These are phyloP conservation scores for Pangasius mekongensis DNA, from an alignment of 2,797 vertebrate genomes.

Conservation along the genomic window DNA sequence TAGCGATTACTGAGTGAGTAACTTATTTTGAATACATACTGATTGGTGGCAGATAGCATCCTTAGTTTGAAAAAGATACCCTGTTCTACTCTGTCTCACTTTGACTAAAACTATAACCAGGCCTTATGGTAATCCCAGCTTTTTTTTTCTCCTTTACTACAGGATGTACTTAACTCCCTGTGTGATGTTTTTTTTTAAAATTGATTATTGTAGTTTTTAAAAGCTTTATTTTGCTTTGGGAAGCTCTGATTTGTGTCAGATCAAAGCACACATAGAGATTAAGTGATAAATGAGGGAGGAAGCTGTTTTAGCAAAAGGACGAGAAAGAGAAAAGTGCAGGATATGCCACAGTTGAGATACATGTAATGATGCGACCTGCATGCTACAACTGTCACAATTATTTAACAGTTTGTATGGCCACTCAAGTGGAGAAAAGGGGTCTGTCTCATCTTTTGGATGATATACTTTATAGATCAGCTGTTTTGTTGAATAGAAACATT, in stretches of 20 bases:
- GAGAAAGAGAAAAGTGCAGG: constrained; percentile 31
- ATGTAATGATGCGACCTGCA: constrained; percentile 22
- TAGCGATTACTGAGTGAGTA: not conserved
- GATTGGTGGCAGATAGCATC: not conserved
- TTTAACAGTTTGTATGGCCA: constrained; percentile 44
- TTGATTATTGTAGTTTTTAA: constrained; percentile 17
- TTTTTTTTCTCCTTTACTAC: not conserved
- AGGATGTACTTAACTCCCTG: constrained; percentile 3
- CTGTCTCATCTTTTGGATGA: not conserved
- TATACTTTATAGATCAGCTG: not conserved
- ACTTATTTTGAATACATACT: not conserved
- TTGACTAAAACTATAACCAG: not conserved
- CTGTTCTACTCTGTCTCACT: not conserved
- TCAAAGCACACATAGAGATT: constrained; percentile 35
- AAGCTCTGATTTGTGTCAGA: constrained; percentile 19
- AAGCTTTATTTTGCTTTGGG: constrained; percentile 28
- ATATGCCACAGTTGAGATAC: constrained; percentile 42
- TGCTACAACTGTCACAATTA: constrained; percentile 28
- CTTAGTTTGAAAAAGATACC: not conserved
- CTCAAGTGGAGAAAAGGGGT: constrained; percentile 1
- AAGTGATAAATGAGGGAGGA: constrained; percentile 59
- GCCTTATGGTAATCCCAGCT: not conserved
- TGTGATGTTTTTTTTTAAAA: constrained; percentile 11
- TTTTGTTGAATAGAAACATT: not conserved
- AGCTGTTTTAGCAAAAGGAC: constrained; percentile 27